Evolutionary conservation across 2,113 vertebrate species (phyloP).

Genomic region (Gymnogyps californianus): DNA sequence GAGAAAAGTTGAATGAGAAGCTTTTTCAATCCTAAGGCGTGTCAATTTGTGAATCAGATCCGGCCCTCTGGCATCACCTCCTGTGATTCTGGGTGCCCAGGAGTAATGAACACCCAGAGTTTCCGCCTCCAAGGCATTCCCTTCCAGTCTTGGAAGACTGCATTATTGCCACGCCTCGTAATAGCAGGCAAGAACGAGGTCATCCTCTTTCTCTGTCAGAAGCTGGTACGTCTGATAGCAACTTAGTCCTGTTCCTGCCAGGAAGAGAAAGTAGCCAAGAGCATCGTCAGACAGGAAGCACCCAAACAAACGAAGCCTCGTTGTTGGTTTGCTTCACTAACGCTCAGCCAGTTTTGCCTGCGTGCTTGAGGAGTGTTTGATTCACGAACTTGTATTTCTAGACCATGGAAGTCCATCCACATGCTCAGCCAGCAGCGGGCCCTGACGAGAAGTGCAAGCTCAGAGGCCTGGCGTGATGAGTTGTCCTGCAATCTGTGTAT

Average conservation of each 20-base stretch:
- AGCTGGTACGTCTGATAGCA: accelerated
- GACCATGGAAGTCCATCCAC: not conserved
- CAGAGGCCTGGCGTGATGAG: not conserved
- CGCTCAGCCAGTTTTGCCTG: not conserved
- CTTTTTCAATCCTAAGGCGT: not conserved
- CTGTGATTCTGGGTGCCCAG: not conserved
- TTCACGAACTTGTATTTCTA: not conserved
- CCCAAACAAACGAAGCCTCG: accelerated
- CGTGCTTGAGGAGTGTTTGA: not conserved
- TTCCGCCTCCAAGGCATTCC: not conserved
- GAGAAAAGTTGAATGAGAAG: not conserved
- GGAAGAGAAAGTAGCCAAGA: not conserved
- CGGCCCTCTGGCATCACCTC: not conserved
- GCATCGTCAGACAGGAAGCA: not conserved
- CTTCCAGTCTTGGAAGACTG: not conserved
- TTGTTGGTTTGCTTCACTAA: not conserved
- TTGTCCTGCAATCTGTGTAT: not conserved
- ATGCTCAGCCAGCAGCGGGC: not conserved
- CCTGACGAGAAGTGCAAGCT: not conserved
- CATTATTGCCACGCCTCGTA: not conserved
- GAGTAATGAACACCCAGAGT: not conserved
- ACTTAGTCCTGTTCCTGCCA: not conserved
- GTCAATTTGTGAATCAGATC: not conserved
- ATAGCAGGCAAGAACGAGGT: not conserved
- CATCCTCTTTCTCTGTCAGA: not conserved